Percentiles rank a stretch among this genome's conserved stretches.
Conservation (phyloP, 2,797 vertebrate genomes). For the Moxostoma hubbsi region DNA sequence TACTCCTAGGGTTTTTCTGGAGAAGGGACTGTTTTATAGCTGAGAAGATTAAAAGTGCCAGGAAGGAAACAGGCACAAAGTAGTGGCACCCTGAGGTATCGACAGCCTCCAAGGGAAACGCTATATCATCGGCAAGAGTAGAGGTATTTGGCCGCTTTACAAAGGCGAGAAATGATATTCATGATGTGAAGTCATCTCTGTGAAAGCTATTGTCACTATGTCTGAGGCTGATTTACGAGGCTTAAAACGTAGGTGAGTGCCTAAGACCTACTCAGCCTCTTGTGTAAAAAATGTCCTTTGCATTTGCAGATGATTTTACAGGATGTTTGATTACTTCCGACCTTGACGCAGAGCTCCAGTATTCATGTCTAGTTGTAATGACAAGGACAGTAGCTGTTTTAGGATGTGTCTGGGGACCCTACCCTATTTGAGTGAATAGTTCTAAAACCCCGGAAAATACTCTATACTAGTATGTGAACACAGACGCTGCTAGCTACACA, state of each 20-base stretch:
- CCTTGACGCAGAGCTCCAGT: conserved; percentile 38
- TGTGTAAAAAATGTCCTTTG: conserved; percentile 46
- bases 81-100: conserved; percentile 71
- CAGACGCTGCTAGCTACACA: conserved; percentile 55
- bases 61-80: conserved; percentile 63
- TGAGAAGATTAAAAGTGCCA: conserved; percentile 73
- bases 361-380: conserved; percentile 10
- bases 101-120: conserved; percentile 76
- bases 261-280: conserved; percentile 20
- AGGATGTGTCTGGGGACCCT: not conserved
- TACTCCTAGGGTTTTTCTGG: conserved; percentile 61
- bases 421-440: too few relatives aligned
- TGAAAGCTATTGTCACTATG: conserved; percentile 70
- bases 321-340: conserved; percentile 35
- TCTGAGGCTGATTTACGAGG: conserved; percentile 46
- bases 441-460: too few relatives aligned
- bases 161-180: conserved; percentile 76
- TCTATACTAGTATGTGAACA: too few relatives aligned
- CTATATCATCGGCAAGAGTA: conserved; percentile 74
- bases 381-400: conserved; percentile 29
- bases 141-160: conserved; percentile 73
- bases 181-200: conserved; percentile 74
- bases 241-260: conserved; percentile 53
- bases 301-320: conserved; percentile 38
- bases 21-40: conserved; percentile 69